phyloP scores from a whole-genome alignment of 2,113 vertebrate species.

The Eptesicus fuscus region DNA sequence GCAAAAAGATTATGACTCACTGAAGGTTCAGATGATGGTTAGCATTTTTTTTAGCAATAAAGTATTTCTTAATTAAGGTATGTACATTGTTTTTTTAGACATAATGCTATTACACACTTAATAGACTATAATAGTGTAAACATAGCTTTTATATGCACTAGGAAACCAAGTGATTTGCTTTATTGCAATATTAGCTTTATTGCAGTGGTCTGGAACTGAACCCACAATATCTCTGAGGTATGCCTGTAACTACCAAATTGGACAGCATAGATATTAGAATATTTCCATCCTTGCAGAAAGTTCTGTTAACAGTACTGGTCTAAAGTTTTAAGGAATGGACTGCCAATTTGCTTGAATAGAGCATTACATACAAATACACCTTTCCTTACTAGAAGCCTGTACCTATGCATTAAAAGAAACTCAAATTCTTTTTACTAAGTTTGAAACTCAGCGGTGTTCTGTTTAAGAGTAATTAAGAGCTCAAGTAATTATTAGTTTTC shows the following conservation, averaged over 20 bases:
- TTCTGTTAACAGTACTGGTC: not conserved
- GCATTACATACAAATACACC: not conserved
- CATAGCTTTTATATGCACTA: not conserved
- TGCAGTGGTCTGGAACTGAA: not conserved
- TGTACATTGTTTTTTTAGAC: not conserved
- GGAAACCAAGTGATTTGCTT: not conserved
- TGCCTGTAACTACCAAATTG: not conserved
- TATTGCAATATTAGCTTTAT: not conserved
- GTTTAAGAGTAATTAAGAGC: slow-evolving; percentile 12
- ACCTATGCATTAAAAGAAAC: not conserved
- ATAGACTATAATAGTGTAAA: not conserved
- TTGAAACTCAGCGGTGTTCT: not conserved
- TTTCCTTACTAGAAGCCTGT: slow-evolving; percentile 1
- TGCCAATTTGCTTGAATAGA: not conserved
- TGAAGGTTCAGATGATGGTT: not conserved
- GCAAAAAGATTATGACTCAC: not conserved
- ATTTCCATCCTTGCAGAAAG: not conserved
- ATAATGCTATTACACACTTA: not conserved
- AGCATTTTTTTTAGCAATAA: not conserved
- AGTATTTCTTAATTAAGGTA: not conserved
- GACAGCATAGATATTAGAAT: not conserved
- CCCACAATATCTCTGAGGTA: not conserved
- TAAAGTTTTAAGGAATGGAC: not conserved
- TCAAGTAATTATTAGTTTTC: slow-evolving; percentile 36
- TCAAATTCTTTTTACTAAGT: slow-evolving; percentile 8